These are phyloP conservation scores for Microplitis deprimator DNA, from an alignment of 2,888 invertebrate genomes.

Conservation along the genomic window DNA sequence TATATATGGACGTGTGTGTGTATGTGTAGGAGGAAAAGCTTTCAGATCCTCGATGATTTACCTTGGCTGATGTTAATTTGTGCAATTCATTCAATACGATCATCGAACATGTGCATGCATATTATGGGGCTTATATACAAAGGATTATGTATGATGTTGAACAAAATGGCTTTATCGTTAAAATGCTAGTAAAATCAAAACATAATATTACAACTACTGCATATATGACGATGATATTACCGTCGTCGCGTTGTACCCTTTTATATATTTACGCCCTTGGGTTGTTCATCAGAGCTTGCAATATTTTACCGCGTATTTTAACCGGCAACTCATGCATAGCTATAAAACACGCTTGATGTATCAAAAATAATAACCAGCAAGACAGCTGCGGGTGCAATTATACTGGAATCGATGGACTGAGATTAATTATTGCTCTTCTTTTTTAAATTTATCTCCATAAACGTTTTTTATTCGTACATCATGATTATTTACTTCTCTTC, in stretches of 20 bases:
- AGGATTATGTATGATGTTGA: slow-evolving; percentile 33
- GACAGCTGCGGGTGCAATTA: slow-evolving; percentile 38
- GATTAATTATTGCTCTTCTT: neutral
- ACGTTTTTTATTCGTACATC: too few species aligned
- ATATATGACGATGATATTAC: slow-evolving; percentile 21
- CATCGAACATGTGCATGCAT: neutral
- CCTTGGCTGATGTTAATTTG: slow-evolving; percentile 7
- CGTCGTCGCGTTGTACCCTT: neutral
- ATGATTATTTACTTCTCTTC: too few species aligned
- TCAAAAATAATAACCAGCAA: neutral
- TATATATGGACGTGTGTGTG: neutral
- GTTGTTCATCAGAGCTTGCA: slow-evolving; percentile 19
- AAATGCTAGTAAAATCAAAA: slow-evolving; percentile 45
- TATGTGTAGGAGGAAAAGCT: slow-evolving; percentile 1
- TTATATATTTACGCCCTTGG: slow-evolving; percentile 30
- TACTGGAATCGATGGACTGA: slow-evolving; percentile 34
- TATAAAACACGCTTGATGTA: slow-evolving; percentile 10
- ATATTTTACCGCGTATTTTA: slow-evolving; percentile 35
- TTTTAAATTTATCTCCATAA: neutral
- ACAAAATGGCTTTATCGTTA: slow-evolving; percentile 46
- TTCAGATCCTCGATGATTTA: slow-evolving; percentile 10
- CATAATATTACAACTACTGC: slow-evolving; percentile 37
- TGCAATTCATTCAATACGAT: neutral
- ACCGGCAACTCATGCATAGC: slow-evolving; percentile 37
- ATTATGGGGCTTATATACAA: neutral